These are phyloP conservation scores for Goniozus legneri DNA, from an alignment of 1,140 invertebrate genomes.

Conservation along the genomic window DNA sequence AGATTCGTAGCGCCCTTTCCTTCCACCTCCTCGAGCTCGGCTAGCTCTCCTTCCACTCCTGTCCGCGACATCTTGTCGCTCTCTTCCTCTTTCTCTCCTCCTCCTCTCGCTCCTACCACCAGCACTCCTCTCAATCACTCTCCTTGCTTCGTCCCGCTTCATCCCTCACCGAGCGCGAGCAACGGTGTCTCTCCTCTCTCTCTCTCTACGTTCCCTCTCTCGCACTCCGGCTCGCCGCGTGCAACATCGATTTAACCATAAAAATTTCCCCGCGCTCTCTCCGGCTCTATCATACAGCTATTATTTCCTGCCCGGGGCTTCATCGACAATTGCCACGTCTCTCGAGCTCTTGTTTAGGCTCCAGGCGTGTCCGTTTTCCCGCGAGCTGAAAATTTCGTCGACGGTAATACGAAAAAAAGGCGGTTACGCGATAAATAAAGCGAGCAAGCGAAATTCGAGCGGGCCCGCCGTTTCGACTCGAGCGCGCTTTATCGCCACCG, in stretches of 20 bases:
- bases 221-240: slow-evolving; percentile 12
- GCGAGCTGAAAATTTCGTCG: too few species aligned
- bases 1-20: slow-evolving; percentile 33
- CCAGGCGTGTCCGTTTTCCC: too few species aligned
- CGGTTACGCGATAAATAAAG: background rate
- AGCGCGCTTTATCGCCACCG: too few species aligned
- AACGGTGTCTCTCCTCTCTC: background rate
- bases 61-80: background rate
- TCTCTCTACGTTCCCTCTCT: slow-evolving; percentile 2
- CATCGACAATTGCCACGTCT: slow-evolving; percentile 28
- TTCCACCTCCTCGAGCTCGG: slow-evolving; percentile 13
- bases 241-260: slow-evolving; percentile 53
- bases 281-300: slow-evolving; percentile 45
- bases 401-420: background rate
- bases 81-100: slow-evolving; percentile 9
- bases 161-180: too few species aligned
- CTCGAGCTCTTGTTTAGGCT: too few species aligned
- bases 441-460: background rate
- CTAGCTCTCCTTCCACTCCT: slow-evolving; percentile 9
- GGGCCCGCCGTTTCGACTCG: too few species aligned
- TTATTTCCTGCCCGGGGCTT: slow-evolving; percentile 45
- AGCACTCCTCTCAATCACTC: background rate
- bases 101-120: slow-evolving; percentile 5
- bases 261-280: slow-evolving; percentile 45
- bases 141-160: slow-evolving; percentile 3